phyloP scores from a whole-genome alignment of 2,797 vertebrate genomes.

The Myiotriccus ornatus region DNA sequence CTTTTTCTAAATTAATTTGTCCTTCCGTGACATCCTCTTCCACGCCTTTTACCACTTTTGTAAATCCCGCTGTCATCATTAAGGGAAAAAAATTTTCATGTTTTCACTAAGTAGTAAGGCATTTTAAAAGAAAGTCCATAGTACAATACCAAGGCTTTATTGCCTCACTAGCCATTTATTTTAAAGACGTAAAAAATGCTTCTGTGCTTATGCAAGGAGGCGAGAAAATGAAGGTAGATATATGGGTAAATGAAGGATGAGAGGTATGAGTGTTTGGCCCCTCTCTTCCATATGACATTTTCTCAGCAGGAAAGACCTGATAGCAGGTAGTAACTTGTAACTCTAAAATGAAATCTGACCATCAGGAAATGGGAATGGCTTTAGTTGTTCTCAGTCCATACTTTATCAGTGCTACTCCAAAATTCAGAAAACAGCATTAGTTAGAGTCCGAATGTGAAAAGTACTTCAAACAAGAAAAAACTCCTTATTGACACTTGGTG shows the following conservation, averaged over 20 bases:
- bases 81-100: background rate
- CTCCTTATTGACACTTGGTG: background rate
- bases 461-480: background rate
- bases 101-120: background rate
- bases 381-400: background rate
- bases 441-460: background rate
- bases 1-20: background rate
- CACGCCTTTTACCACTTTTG: background rate
- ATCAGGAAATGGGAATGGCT: background rate
- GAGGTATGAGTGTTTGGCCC: background rate
- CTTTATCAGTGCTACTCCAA: background rate
- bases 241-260: background rate
- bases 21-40: background rate
- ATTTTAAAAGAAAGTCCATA: background rate
- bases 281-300: background rate
- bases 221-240: background rate
- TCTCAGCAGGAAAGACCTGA: background rate
- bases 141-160: background rate
- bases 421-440: background rate
- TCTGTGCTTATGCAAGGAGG: background rate
- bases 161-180: background rate
- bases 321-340: background rate
- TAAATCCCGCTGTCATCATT: background rate
- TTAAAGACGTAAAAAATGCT: background rate
- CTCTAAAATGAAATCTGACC: background rate